Evolutionary conservation across 2,888 invertebrate species (phyloP).

Genomic region (Erebia ligea): DNA sequence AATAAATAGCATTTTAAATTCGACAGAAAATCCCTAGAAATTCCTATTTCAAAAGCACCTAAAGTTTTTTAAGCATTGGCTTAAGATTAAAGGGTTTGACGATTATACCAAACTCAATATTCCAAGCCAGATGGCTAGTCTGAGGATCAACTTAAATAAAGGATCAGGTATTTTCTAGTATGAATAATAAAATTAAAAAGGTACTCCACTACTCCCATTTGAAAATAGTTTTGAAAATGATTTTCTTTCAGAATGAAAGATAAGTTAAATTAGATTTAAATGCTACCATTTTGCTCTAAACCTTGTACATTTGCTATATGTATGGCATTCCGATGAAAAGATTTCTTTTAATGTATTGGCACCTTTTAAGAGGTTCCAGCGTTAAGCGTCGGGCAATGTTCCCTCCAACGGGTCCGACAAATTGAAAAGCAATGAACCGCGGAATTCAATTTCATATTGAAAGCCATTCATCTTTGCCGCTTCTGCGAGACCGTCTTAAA

Average conservation of each 20-base stretch:
- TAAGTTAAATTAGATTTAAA: neutral
- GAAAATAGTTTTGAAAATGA: neutral
- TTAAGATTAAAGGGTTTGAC: neutral
- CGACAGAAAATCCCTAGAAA: neutral
- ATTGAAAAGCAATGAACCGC: slow-evolving; percentile 87
- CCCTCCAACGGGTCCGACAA: slow-evolving; percentile 80
- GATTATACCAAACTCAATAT: neutral
- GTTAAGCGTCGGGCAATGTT: slow-evolving; percentile 75
- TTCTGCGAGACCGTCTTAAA: slow-evolving; percentile 76
- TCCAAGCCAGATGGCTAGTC: neutral
- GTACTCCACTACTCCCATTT: too few relatives aligned
- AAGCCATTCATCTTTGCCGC: slow-evolving; percentile 84
- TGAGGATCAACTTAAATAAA: slow-evolving; percentile 1
- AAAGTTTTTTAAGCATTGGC: neutral
- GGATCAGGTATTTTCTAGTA: neutral
- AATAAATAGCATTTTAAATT: neutral
- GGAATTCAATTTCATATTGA: slow-evolving; percentile 88
- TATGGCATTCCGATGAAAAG: slow-evolving; percentile 27
- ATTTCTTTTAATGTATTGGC: slow-evolving; percentile 47
- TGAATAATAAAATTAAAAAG: neutral
- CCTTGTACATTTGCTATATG: slow-evolving; percentile 8
- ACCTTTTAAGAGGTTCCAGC: slow-evolving; percentile 63
- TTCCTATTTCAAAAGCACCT: neutral
- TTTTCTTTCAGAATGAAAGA: neutral
- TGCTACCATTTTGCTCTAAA: neutral